Conservation (phyloP, 1,140 invertebrate genomes). For the Drosophila sulfurigaster region DNA sequence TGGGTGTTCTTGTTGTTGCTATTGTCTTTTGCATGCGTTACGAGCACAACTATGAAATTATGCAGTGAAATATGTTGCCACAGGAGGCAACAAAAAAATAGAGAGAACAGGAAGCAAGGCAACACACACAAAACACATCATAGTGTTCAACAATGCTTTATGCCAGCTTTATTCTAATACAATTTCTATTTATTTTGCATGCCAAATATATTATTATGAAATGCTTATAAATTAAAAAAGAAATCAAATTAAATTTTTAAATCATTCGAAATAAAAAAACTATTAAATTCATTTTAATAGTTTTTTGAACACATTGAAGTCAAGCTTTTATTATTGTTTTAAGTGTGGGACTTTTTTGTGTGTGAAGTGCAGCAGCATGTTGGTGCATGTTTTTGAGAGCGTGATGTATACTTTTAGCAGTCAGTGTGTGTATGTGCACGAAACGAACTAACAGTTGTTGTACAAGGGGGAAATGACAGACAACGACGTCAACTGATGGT, state of each 20-base stretch:
- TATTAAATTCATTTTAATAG: too few relatives aligned
- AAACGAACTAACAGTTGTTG: slow-evolving; percentile 54
- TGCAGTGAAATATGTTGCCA: slow-evolving; percentile 82
- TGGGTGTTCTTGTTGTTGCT: slow-evolving; percentile 50
- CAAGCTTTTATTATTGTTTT: too few relatives aligned
- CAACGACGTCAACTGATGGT: slow-evolving; percentile 35
- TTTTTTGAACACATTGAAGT: too few relatives aligned
- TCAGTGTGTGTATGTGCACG: slow-evolving; percentile 20
- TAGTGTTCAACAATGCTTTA: neutral
- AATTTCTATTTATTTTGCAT: too few relatives aligned
- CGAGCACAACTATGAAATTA: slow-evolving; percentile 68
- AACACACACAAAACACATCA: neutral
- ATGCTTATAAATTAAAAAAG: too few relatives aligned
- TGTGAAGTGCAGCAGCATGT: neutral
- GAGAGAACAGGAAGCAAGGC: slow-evolving; percentile 11
- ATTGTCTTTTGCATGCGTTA: slow-evolving; percentile 77
- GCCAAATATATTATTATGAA: too few relatives aligned
- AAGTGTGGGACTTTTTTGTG: too few relatives aligned
- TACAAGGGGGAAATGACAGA: slow-evolving; percentile 67
- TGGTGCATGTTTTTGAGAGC: neutral
- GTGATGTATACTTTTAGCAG: slow-evolving; percentile 18
- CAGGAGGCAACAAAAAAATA: slow-evolving; percentile 48
- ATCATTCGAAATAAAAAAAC: too few relatives aligned
- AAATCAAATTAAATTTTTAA: too few relatives aligned
- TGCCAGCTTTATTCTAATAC: slow-evolving; percentile 8